Evolutionary conservation across 2,888 invertebrate genomes (phyloP).

Genomic region (Branchinecta sandiegonensis): DNA sequence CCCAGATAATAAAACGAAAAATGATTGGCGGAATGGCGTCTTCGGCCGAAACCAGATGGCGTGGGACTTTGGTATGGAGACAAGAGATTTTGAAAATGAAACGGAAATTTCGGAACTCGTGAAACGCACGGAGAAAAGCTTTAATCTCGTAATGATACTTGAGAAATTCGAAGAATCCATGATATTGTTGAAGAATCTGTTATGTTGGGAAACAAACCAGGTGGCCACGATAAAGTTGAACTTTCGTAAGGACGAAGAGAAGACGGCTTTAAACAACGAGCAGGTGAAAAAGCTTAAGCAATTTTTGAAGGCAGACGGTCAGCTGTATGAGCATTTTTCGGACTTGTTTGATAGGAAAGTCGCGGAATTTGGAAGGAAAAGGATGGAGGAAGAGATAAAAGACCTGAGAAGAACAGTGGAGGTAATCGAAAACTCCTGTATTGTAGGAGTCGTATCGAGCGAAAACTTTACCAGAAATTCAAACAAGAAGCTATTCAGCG

Average conservation of each 20-base stretch:
- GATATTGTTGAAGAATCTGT: background rate
- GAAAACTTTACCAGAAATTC: no score
- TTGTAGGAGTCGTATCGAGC: no score
- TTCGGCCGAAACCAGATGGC: background rate
- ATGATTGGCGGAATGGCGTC: no score
- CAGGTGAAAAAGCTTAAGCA: background rate
- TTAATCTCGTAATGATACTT: slow-evolving; percentile 1
- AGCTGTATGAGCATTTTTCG: background rate
- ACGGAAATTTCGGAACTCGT: background rate
- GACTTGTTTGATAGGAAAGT: slow-evolving; percentile 8
- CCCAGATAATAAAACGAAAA: no score
- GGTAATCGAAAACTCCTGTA: background rate
- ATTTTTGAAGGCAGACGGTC: background rate
- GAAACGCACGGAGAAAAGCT: background rate
- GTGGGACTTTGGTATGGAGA: background rate
- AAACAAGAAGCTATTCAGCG: no score
- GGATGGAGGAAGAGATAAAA: background rate
- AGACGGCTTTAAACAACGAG: background rate
- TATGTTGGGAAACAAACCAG: background rate
- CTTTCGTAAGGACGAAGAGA: background rate
- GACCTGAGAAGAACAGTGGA: background rate
- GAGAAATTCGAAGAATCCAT: slow-evolving; percentile 12
- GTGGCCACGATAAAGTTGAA: background rate
- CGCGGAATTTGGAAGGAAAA: slow-evolving; percentile 11
- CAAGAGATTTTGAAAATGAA: background rate